Evolutionary conservation across 2,797 vertebrate species (phyloP).

Genomic region (Numenius phaeopus): DNA sequence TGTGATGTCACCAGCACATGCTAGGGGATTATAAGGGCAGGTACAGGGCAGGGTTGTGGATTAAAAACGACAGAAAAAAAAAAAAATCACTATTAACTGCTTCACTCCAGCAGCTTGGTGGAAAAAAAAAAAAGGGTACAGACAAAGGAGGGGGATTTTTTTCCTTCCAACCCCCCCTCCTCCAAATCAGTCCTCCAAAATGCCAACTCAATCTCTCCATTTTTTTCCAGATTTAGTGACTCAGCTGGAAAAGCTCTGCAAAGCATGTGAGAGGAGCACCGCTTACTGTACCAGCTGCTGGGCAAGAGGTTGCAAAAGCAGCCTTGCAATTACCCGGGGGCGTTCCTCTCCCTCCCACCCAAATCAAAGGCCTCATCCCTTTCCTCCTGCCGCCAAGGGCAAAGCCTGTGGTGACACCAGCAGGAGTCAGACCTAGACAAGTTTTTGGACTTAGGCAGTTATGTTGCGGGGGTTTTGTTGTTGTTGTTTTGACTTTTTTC

Average conservation of each 20-base stretch:
- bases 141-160: slow-evolving; percentile 14
- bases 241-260: slow-evolving; percentile 46
- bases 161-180: no score
- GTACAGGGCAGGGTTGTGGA: slow-evolving; percentile 86
- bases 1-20: slow-evolving; percentile 91
- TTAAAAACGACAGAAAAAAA: slow-evolving; percentile 75
- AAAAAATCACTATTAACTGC: slow-evolving; percentile 62
- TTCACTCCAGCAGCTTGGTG: slow-evolving; percentile 32
- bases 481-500: not conserved
- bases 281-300: not conserved
- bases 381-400: not conserved
- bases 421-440: not conserved
- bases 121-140: not conserved
- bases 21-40: slow-evolving; percentile 88
- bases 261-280: not conserved
- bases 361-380: not conserved
- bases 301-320: not conserved
- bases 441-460: not conserved
- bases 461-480: no score
- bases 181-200: not conserved
- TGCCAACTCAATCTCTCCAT: slow-evolving; percentile 27
- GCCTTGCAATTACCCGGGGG: not conserved
- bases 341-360: not conserved
- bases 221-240: slow-evolving; percentile 45
- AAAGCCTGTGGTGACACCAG: not conserved